Evolutionary conservation across 2,113 vertebrate species (phyloP).

Genomic region (Syrrhaptes paradoxus): DNA sequence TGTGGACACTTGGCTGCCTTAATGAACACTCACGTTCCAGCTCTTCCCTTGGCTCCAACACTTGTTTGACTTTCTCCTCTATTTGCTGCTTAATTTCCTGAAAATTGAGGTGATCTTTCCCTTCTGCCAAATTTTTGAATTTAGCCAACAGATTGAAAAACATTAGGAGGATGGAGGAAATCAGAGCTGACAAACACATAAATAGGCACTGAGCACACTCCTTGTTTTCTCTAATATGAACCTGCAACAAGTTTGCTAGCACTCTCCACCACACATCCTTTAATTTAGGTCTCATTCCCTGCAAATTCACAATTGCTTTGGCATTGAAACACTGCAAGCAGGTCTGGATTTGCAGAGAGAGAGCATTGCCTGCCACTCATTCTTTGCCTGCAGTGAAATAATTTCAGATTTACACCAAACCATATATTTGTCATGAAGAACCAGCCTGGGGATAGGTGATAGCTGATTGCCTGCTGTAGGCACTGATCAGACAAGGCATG

Average conservation of each 20-base stretch:
- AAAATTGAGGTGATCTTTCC: slow-evolving; percentile 40
- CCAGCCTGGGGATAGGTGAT: background rate
- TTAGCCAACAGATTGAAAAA: background rate
- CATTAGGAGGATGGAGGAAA: background rate
- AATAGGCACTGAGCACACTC: background rate
- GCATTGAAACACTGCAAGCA: background rate
- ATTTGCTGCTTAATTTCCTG: slow-evolving; percentile 44
- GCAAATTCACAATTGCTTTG: background rate
- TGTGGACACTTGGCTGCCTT: slow-evolving; percentile 25
- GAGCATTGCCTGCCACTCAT: background rate
- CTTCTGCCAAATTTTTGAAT: slow-evolving; percentile 20
- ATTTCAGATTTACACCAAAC: background rate
- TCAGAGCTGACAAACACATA: background rate
- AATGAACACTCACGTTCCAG: slow-evolving; percentile 10
- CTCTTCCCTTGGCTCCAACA: background rate
- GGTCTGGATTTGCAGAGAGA: background rate
- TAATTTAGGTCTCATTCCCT: background rate
- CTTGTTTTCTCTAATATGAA: background rate
- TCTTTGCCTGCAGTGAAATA: background rate
- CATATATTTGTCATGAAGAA: background rate
- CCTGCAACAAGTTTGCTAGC: background rate
- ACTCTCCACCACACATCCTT: background rate
- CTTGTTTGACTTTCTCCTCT: slow-evolving; percentile 47
- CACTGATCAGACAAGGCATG: background rate
- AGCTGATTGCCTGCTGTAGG: background rate